These are phyloP conservation scores for Baccha elongata DNA, from an alignment of 2,888 invertebrate species.

Conservation along the genomic window DNA sequence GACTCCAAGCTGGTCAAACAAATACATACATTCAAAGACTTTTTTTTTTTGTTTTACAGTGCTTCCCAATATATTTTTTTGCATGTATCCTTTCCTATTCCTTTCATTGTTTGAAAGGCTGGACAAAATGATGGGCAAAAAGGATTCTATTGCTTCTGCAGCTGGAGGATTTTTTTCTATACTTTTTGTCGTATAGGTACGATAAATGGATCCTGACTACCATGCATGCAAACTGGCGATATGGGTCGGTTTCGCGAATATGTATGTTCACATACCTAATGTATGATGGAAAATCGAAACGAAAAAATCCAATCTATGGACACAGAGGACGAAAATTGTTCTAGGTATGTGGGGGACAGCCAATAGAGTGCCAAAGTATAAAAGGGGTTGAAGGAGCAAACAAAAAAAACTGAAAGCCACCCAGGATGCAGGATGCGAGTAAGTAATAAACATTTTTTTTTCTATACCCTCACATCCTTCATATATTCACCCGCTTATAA, in stretches of 20 bases:
- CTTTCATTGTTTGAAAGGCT: constrained; percentile 52
- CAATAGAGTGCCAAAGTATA: constrained; percentile 55
- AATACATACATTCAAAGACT: constrained; percentile 24
- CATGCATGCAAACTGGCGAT: constrained; percentile 68
- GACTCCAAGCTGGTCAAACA: constrained; percentile 45
- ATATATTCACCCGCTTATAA: constrained; percentile 27
- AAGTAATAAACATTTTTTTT: constrained; percentile 69
- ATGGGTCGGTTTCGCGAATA: constrained; percentile 50
- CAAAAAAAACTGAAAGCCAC: constrained; percentile 54
- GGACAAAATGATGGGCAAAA: constrained; percentile 35
- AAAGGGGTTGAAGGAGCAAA: constrained; percentile 54
- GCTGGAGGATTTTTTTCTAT: constrained; percentile 19
- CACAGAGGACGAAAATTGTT: constrained; percentile 32
- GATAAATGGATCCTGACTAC: constrained; percentile 53
- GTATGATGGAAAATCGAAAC: constrained; percentile 35
- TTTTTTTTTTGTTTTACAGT: constrained; percentile 33
- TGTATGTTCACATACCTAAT: too few species aligned
- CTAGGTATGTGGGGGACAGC: constrained; percentile 30
- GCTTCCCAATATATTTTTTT: constrained; percentile 31
- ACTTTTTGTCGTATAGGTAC: not conserved
- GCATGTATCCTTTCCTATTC: constrained; percentile 7
- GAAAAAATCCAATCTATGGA: constrained; percentile 32
- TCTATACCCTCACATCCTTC: constrained; percentile 23
- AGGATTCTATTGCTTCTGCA: constrained; percentile 65
- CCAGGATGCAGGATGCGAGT: constrained; percentile 71